Percentiles rank a stretch among this genome's conserved stretches.
These are phyloP conservation scores for Gracilinanus agilis DNA, from an alignment of 2,113 vertebrate genomes.

Conservation along the genomic window DNA sequence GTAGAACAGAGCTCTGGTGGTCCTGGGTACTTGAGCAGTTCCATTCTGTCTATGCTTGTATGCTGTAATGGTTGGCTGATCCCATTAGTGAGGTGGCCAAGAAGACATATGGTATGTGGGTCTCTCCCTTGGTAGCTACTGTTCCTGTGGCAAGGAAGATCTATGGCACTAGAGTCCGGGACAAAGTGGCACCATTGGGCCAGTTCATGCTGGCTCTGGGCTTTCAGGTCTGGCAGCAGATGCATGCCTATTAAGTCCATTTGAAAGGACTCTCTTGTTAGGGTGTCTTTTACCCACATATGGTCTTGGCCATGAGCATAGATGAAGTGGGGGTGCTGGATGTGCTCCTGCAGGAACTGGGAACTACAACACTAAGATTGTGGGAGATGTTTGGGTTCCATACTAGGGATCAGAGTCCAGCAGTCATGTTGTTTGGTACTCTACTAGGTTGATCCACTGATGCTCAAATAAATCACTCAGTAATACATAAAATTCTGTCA, in stretches of 20 bases:
- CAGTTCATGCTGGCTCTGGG: neutral
- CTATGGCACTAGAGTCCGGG: neutral
- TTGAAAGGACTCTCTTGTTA: neutral
- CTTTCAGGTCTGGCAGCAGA: neutral
- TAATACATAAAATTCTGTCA: neutral
- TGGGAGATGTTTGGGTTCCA: neutral
- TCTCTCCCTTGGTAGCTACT: neutral
- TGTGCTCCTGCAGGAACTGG: neutral
- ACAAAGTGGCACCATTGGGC: neutral
- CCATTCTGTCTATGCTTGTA: neutral
- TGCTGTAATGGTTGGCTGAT: neutral
- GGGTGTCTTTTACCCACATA: neutral
- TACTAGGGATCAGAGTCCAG: neutral
- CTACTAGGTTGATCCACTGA: neutral
- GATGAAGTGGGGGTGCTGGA: neutral
- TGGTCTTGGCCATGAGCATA: neutral
- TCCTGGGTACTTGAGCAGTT: neutral
- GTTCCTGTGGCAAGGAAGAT: neutral
- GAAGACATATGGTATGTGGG: neutral
- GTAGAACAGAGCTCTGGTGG: neutral
- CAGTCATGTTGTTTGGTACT: neutral
- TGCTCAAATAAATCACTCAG: neutral
- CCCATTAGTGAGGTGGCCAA: slow-evolving; percentile 1
- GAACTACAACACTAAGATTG: neutral
- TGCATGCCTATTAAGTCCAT: neutral